Evolutionary conservation across 2,888 invertebrate species (phyloP).

Genomic region (Chrysolina oricalcia): DNA sequence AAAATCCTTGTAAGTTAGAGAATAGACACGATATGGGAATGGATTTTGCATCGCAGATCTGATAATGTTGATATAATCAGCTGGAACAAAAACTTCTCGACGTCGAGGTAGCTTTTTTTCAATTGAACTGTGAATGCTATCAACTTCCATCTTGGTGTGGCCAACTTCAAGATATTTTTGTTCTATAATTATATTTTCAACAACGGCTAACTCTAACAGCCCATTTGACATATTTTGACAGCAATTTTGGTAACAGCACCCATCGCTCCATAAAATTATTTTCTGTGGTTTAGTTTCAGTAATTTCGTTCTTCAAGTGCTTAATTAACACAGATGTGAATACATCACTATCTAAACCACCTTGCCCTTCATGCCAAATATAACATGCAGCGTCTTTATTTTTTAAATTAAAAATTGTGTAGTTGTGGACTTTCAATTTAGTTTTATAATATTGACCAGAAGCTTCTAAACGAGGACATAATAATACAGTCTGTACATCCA

Average conservation of each 20-base stretch:
- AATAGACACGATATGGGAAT: no score
- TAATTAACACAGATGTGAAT: slow-evolving; percentile 51
- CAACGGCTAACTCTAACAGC: no score
- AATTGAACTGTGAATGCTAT: slow-evolving; percentile 33
- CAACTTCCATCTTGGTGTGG: slow-evolving; percentile 60
- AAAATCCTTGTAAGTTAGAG: slow-evolving; percentile 37
- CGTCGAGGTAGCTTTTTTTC: slow-evolving; percentile 12
- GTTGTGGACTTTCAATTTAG: slow-evolving; percentile 58
- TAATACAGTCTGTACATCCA: slow-evolving; percentile 59
- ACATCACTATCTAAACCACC: slow-evolving; percentile 52
- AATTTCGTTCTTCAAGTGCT: slow-evolving; percentile 51
- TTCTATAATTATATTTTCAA: slow-evolving; percentile 51
- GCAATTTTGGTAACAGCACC: slow-evolving; percentile 31
- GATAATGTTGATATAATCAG: slow-evolving; percentile 48
- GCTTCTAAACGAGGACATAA: slow-evolving; percentile 56
- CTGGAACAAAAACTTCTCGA: slow-evolving; percentile 50
- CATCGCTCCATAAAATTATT: slow-evolving; percentile 49
- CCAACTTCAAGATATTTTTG: slow-evolving; percentile 58
- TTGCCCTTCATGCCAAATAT: slow-evolving; percentile 56
- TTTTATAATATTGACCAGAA: slow-evolving; percentile 57
- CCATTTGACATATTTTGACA: slow-evolving; percentile 50
- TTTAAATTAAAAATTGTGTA: slow-evolving; percentile 53
- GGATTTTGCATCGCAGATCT: no score
- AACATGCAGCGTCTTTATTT: slow-evolving; percentile 53
- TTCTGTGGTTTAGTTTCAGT: slow-evolving; percentile 8